Evolutionary conservation across 1,140 invertebrate species (phyloP).

Genomic region (Halyomorpha halys): DNA sequence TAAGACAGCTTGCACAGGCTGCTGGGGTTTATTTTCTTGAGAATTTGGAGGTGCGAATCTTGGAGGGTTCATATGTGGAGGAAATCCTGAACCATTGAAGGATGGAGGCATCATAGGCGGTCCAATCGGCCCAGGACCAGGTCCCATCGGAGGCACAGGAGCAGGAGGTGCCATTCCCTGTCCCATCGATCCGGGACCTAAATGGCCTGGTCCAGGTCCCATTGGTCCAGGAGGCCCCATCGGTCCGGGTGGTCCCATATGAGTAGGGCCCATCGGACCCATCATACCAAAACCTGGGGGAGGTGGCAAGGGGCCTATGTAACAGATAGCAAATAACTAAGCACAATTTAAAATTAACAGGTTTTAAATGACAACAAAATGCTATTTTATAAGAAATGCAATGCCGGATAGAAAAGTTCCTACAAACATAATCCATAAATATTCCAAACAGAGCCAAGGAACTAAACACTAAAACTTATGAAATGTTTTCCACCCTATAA

Average conservation of each 20-base stretch:
- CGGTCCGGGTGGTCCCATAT: conserved; percentile 20
- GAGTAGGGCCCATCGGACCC: conserved; percentile 21
- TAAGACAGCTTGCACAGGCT: conserved; percentile 26
- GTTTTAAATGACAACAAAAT: too few relatives aligned
- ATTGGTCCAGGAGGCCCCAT: conserved; percentile 2
- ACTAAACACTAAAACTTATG: too few relatives aligned
- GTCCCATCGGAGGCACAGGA: conserved; percentile 10
- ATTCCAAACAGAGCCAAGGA: too few relatives aligned
- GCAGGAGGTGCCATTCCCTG: conserved; percentile 9
- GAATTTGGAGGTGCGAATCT: neutral
- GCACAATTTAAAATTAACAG: too few relatives aligned
- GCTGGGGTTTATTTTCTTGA: conserved; percentile 13
- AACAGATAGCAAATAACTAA: neutral
- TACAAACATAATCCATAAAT: too few relatives aligned
- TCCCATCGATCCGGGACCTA: conserved; percentile 22
- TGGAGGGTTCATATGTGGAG: neutral
- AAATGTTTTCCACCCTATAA: too few relatives aligned
- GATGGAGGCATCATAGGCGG: conserved; percentile 25
- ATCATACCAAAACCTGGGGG: conserved; percentile 23
- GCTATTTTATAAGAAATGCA: too few relatives aligned
- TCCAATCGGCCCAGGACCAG: conserved; percentile 20
- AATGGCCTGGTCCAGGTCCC: conserved; percentile 16
- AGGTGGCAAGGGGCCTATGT: conserved; percentile 18
- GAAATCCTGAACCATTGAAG: neutral
- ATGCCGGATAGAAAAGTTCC: too few relatives aligned